Evolutionary conservation across 2,797 vertebrate species (phyloP).

Genomic region (Syndactyla subalaris): DNA sequence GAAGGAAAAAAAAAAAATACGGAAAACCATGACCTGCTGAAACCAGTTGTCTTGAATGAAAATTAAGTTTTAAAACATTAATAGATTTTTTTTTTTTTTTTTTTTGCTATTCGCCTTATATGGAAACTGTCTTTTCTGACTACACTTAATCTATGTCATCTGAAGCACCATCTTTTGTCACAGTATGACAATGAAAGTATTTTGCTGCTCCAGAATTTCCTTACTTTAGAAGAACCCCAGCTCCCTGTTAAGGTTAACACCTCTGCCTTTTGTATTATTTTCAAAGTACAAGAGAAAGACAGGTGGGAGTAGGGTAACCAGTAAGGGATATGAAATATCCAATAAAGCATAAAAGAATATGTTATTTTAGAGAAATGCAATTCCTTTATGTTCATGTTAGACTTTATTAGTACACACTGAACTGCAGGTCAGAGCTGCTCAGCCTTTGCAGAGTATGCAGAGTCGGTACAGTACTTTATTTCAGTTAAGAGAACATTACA

Average conservation of each 20-base stretch:
- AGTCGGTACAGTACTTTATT: background rate
- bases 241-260: background rate
- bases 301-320: background rate
- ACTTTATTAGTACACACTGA: background rate
- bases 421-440: background rate
- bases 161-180: background rate
- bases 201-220: background rate
- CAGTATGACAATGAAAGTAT: background rate
- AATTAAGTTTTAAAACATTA: background rate
- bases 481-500: background rate
- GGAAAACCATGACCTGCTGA: fast-evolving
- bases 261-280: background rate
- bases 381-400: background rate
- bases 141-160: background rate
- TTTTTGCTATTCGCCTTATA: fast-evolving
- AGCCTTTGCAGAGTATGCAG: background rate
- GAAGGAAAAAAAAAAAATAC: background rate
- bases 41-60: background rate
- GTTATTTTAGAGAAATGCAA: background rate
- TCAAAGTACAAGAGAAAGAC: background rate
- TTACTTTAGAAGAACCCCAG: background rate
- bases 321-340: background rate
- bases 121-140: background rate
- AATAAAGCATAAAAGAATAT: background rate
- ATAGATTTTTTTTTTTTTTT: background rate